A percentile compares a stretch with the other conserved stretches of the same genome.
phyloP scores from a whole-genome alignment of 2,888 invertebrate species.

The Craniophora ligustri region DNA sequence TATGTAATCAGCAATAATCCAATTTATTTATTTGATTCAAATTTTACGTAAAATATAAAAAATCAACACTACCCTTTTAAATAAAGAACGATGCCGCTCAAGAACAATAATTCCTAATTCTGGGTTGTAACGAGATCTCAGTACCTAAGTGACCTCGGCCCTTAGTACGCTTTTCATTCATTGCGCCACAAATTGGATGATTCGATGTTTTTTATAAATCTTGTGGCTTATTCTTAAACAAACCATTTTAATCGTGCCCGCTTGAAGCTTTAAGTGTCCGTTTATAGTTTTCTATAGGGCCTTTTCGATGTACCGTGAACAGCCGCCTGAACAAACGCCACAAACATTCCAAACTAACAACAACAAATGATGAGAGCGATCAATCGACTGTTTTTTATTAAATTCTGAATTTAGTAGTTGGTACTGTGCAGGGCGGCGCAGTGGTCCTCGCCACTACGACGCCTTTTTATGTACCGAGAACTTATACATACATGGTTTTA shows the following conservation, averaged over 20 bases:
- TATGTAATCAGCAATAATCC: too few species aligned
- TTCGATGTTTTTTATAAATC: slow-evolving; percentile 52
- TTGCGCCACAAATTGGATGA: slow-evolving; percentile 42
- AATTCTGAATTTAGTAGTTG: slow-evolving; percentile 44
- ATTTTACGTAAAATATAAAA: not conserved
- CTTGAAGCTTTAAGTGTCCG: slow-evolving; percentile 63
- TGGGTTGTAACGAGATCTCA: slow-evolving; percentile 69
- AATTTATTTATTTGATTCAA: too few species aligned
- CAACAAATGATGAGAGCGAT: slow-evolving; percentile 54
- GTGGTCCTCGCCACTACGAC: slow-evolving; percentile 19
- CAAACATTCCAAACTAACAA: slow-evolving; percentile 79
- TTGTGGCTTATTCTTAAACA: slow-evolving; percentile 22
- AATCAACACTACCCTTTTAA: not conserved
- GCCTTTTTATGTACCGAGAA: slow-evolving; percentile 29
- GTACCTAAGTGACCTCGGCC: slow-evolving; percentile 51
- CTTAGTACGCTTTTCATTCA: slow-evolving; percentile 42
- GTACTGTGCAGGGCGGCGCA: slow-evolving; percentile 28
- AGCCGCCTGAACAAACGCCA: slow-evolving; percentile 74
- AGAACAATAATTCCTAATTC: slow-evolving; percentile 39
- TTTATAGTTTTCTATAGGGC: slow-evolving; percentile 57
- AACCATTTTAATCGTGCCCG: slow-evolving; percentile 28
- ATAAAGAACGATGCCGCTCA: slow-evolving; percentile 21
- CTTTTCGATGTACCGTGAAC: slow-evolving; percentile 58
- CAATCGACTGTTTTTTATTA: slow-evolving; percentile 51
- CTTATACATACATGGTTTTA: slow-evolving; percentile 36